These are phyloP conservation scores for Aphrophora alni DNA, from an alignment of 2,888 invertebrate species.

Conservation along the genomic window DNA sequence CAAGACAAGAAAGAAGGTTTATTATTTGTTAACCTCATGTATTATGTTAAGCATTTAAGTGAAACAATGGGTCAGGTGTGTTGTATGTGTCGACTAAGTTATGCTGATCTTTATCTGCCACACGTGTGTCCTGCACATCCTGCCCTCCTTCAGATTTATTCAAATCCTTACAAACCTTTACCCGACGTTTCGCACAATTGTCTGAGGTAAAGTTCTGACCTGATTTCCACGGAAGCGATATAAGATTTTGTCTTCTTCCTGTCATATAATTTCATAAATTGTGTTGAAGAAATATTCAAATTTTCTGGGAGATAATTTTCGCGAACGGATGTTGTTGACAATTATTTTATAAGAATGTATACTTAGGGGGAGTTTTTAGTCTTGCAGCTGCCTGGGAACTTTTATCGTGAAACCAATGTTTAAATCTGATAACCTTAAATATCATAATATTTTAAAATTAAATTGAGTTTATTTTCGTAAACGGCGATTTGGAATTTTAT, in stretches of 20 bases:
- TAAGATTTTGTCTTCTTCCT: neutral
- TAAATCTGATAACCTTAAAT: too few relatives aligned
- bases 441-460: too few relatives aligned
- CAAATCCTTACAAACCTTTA: neutral
- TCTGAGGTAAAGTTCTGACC: neutral
- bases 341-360: neutral
- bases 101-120: neutral
- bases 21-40: constrained; percentile 1
- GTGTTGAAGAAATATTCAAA: neutral
- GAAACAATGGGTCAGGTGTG: constrained; percentile 1
- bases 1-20: neutral
- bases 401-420: too few relatives aligned
- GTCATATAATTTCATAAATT: neutral
- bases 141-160: constrained; percentile 6
- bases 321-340: neutral
- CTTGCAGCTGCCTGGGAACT: neutral
- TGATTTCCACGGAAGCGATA: neutral
- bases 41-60: neutral
- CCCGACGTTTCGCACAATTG: constrained; percentile 9
- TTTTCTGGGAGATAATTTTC: neutral
- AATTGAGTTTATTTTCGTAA: too few relatives aligned
- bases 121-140: constrained; percentile 6
- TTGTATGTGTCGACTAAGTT: neutral
- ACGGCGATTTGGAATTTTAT: too few relatives aligned
- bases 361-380: neutral